Conservation (phyloP, 2,888 invertebrate genomes). For the Epirrhoe alternata region DNA sequence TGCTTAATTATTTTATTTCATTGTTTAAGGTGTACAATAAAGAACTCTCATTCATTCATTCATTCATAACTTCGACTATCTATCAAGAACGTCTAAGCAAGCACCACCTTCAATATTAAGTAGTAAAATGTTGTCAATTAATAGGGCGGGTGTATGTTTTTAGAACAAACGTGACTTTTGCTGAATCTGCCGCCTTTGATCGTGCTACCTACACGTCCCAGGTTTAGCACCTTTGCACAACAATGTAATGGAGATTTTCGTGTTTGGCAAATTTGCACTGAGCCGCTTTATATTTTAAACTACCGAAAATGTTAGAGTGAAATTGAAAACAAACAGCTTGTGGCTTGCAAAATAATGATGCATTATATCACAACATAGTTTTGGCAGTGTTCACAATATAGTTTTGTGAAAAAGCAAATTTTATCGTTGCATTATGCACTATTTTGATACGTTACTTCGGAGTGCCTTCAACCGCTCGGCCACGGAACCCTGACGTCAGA, state of each 20-base stretch:
- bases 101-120: no score
- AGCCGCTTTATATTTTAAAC: slow-evolving; percentile 7
- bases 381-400: no score
- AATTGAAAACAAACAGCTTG: slow-evolving; percentile 10
- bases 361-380: not conserved
- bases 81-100: no score
- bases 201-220: slow-evolving; percentile 33
- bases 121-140: slow-evolving; percentile 57
- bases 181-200: slow-evolving; percentile 45
- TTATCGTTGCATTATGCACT: no score
- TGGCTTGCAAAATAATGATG: not conserved
- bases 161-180: slow-evolving; percentile 59
- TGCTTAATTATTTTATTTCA: no score
- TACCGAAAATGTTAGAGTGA: slow-evolving; percentile 2
- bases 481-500: no score
- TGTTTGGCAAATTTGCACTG: slow-evolving; percentile 27
- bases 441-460: no score
- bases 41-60: no score
- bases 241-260: slow-evolving; percentile 30
- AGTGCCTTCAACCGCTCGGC: no score
- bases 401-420: no score
- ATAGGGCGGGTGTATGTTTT: slow-evolving; percentile 55
- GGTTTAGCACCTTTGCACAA: slow-evolving; percentile 27
- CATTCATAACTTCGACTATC: no score
- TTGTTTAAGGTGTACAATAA: no score